Base-by-base conservation (phyloP, 2,113 vertebrate genomes). In the Acanthochromis polyacanthus region DNA sequence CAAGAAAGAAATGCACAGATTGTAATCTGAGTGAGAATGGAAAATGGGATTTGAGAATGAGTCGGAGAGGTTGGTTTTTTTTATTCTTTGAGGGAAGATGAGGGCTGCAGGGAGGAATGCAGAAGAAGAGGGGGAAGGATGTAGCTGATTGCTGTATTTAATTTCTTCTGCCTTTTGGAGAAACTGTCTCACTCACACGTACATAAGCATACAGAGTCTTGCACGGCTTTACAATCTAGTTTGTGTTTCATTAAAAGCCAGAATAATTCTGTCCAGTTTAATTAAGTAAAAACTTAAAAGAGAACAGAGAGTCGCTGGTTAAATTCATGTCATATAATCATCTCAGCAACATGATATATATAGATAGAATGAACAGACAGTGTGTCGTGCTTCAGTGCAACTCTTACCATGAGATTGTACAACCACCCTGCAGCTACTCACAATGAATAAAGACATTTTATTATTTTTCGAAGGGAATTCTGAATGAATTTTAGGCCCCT, bases 221-320 rank as follows among this genome's bases (percentile, higher is more conserved):
- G 78, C 48, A 32, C 64, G 30, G 40, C 81, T 87, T 80, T 71
- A 65, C 58, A 83, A 68, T 67, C 57, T 36, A 78, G 60, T 82
- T 82, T 75, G 67, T 77, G 48, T 86, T 87, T 87, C 85, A 91
- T 93, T 91, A 88, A 90, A 87, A 88, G 46, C 64, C 67, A 7
- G 52, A 57, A 60, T 46, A 74, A 28, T 79, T 88, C 71, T 69
- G 61, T 71, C 62, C 66, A 45, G 50, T 89, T 91, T 89, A 84
- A 89, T 92, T 88, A 91, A 86, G 82, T 76, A 20, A 53, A 63
- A 61, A 73, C 69, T 38, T 72, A 75, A 83, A 83, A 74, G 36
- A 71, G 43, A 65, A 46, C 71, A 28, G 30, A 58, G 80, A 81
- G 66, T 79, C 10, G 10, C 61, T 83, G 71, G 23, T 81, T 76